Evolutionary conservation across 2,113 vertebrate species (phyloP), one percentile per base, ranked within the genome.

Genomic region (Chaetura pelagica): DNA sequence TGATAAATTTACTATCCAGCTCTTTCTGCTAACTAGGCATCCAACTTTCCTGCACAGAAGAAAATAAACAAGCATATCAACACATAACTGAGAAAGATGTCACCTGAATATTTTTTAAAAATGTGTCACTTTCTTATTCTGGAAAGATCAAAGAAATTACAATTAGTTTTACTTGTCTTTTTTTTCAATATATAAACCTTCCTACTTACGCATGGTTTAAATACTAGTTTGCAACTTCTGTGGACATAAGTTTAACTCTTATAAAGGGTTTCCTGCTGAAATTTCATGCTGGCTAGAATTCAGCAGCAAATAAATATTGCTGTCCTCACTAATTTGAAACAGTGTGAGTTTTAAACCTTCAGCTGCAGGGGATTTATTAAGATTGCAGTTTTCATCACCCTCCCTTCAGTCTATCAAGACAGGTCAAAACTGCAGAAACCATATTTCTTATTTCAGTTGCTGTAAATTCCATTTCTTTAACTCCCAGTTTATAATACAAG

Each of bases 271-370:
- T 97, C 97, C 97, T 95, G 94, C 91, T 96, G 97, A 98, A 98
- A 97, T 92, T 61, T 90, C 97, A 96, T 57, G 95, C 97, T 98
- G 97, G 87, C 89, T 97, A 74, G 77, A 97, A 97, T 95, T 97
- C 96, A 96, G 79, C 93, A 97, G 96, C 93, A 97, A 97, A 98
- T 98, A 98, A 98, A 98, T 98, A 98, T 98, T 97, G 84, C 96
- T 97, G 96, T 98, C 97, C 94, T 97, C 91, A 88, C 97, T 98
- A 98, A 98, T 98, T 98, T 98, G 95, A 98, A 98, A 97, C 97
- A 98, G 97, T 96, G 73, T 97, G 98, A 97, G 96, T 96, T 97
- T 98, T 97, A 97, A 98, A 97, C 94, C 84, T 97, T 81, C 93
- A 98, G 88, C 97, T 92, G 93, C 52, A 72, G 97, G 98, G 97